phyloP scores from a whole-genome alignment of 2,113 vertebrate species.

The Saimiri boliviensis region DNA sequence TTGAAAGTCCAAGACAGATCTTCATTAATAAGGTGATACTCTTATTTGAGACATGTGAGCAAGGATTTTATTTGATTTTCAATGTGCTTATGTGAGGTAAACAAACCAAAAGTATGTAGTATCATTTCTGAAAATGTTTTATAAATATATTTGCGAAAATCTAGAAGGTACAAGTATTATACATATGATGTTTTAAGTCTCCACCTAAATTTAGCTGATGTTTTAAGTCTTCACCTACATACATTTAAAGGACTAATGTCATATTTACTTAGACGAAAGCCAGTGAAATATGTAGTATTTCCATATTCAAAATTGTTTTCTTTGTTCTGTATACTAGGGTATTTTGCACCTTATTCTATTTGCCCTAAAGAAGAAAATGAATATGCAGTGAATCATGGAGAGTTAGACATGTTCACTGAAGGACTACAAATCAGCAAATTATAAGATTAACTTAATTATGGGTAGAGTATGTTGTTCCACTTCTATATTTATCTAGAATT shows the following conservation, averaged over 20 bases:
- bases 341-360: constrained; percentile 49
- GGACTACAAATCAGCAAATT: constrained; percentile 67
- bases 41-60: not conserved
- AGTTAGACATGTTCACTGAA: constrained; percentile 41
- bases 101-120: not conserved
- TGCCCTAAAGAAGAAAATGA: constrained; percentile 73
- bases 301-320: constrained; percentile 3
- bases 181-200: not conserved
- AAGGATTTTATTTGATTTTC: constrained; percentile 11
- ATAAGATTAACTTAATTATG: constrained; percentile 70
- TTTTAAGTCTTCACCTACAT: not conserved
- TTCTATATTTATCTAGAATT: constrained; percentile 51
- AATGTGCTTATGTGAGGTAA: not conserved
- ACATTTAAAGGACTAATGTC: not conserved
- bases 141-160: not conserved
- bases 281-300: not conserved
- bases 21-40: not conserved
- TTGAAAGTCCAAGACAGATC: not conserved
- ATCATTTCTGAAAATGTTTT: not conserved
- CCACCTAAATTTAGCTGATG: not conserved
- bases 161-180: not conserved
- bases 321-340: not conserved
- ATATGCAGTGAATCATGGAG: constrained; percentile 63
- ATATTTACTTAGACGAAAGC: not conserved
- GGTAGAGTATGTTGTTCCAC: constrained; percentile 58